Conservation (phyloP, 2,113 vertebrate species). For the Camelus bactrianus region DNA sequence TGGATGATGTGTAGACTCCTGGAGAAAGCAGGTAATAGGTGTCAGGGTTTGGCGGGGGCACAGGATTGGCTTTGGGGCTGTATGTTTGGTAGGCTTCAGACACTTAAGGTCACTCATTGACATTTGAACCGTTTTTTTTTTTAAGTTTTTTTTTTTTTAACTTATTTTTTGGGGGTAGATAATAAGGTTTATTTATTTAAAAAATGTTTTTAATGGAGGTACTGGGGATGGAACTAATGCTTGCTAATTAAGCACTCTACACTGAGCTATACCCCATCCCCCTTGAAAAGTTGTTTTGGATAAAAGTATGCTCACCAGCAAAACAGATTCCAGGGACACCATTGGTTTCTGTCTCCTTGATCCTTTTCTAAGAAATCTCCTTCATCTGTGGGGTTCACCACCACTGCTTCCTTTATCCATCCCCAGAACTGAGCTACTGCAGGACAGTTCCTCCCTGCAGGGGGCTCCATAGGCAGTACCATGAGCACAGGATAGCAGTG, state of each 20-base stretch:
- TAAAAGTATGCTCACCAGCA: neutral
- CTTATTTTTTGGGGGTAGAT: too few relatives aligned
- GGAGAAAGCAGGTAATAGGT: constrained; percentile 91
- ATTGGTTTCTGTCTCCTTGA: neutral
- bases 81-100: neutral
- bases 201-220: too few relatives aligned
- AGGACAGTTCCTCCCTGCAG: rapidly evolving
- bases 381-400: neutral
- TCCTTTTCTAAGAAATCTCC: neutral
- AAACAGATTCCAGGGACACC: neutral
- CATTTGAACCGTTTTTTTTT: too few relatives aligned
- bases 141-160: too few relatives aligned
- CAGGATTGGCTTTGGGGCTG: neutral
- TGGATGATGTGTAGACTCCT: constrained; percentile 98
- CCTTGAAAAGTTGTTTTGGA: neutral
- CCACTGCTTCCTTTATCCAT: neutral
- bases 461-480: neutral
- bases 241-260: too few relatives aligned
- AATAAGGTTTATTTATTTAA: too few relatives aligned
- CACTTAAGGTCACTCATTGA: neutral
- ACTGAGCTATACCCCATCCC: too few relatives aligned
- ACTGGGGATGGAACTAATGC: too few relatives aligned
- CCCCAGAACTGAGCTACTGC: rapidly evolving
- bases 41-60: neutral
- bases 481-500: rapidly evolving